Conservation (phyloP, 2,797 vertebrate genomes). For the Semaprochilodus insignis region DNA sequence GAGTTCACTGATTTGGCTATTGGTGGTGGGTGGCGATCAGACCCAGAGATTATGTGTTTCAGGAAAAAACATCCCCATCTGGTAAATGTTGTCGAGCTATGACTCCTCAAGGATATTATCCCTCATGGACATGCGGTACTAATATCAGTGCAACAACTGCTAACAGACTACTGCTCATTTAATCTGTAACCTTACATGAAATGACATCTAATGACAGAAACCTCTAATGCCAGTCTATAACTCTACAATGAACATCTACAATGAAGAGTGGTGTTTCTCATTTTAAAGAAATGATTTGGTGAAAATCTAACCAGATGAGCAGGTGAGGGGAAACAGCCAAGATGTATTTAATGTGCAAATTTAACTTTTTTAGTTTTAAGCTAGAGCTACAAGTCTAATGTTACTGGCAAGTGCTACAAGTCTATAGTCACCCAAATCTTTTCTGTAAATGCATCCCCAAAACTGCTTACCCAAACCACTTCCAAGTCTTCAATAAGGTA, state of each 20-base stretch:
- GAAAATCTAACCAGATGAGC: too few relatives aligned
- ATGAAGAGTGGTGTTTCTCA: too few relatives aligned
- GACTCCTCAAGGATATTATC: conserved; percentile 6
- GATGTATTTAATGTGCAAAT: too few relatives aligned
- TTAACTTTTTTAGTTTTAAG: too few relatives aligned
- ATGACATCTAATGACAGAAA: background rate
- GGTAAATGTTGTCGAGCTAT: background rate
- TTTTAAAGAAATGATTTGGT: background rate
- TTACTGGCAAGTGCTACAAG: too few relatives aligned
- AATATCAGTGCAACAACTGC: background rate
- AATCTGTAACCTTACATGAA: background rate
- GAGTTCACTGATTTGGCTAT: background rate
- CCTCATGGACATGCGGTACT: background rate
- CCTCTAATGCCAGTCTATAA: background rate
- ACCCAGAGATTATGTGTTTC: conserved; percentile 26
- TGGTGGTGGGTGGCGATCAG: conserved; percentile 10
- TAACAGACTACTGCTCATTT: background rate
- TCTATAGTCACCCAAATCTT: too few relatives aligned
- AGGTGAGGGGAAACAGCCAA: too few relatives aligned
- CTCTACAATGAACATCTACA: background rate
- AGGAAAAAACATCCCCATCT: conserved; percentile 18
- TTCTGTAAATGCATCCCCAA: too few relatives aligned
- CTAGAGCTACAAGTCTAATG: too few relatives aligned
- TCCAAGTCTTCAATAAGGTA: too few relatives aligned
- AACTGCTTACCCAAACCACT: too few relatives aligned